Evolutionary conservation across 2,113 vertebrate genomes (phyloP).

Genomic region (Micronycteris hirsuta): DNA sequence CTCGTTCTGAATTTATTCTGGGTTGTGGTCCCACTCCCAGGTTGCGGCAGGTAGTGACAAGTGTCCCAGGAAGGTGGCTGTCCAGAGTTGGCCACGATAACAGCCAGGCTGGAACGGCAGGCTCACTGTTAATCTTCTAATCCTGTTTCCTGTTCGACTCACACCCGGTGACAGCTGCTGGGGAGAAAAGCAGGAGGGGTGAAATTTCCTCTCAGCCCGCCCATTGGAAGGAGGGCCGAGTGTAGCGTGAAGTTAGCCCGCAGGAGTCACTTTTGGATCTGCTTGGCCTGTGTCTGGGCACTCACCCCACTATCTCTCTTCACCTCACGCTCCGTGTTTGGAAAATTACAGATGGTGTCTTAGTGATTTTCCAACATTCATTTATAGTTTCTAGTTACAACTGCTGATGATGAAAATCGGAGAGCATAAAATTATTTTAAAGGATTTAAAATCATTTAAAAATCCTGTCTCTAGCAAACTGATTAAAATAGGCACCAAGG

Average conservation of each 20-base stretch:
- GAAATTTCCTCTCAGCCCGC: neutral
- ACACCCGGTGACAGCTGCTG: conserved; percentile 57
- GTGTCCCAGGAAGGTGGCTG: neutral
- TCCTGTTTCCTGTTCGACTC: conserved; percentile 63
- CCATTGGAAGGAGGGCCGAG: neutral
- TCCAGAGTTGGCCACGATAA: neutral
- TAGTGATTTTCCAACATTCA: neutral
- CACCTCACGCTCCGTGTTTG: neutral
- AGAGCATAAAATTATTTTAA: too few species aligned
- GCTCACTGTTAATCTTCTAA: conserved; percentile 51
- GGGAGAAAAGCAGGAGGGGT: neutral
- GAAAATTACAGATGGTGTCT: neutral
- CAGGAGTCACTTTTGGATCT: neutral
- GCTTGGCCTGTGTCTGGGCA: neutral
- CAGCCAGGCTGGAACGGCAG: neutral
- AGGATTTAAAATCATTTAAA: neutral
- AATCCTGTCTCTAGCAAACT: neutral
- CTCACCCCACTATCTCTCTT: neutral
- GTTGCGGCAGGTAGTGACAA: conserved; percentile 19
- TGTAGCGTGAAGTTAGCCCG: neutral
- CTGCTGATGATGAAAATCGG: neutral
- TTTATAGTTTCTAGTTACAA: neutral
- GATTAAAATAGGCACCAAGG: too few species aligned
- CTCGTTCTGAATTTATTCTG: conserved; percentile 15
- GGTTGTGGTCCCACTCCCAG: neutral